phyloP scores from a whole-genome alignment of 2,113 vertebrate genomes.

The Bubalus kerabau region DNA sequence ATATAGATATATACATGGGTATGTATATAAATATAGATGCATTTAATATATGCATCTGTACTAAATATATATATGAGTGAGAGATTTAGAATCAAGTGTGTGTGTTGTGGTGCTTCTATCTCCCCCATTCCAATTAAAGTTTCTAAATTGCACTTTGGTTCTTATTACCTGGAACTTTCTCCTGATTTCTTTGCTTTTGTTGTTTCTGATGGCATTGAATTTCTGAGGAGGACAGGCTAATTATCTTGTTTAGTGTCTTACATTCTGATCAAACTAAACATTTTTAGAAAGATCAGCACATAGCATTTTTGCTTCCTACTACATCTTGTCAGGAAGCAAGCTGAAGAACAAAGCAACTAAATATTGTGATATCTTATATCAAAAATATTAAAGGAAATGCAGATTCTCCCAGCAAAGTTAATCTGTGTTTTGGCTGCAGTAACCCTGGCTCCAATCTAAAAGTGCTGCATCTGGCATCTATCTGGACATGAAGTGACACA shows the following conservation, averaged over 20 bases:
- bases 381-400: background rate
- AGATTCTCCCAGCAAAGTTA: background rate
- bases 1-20: background rate
- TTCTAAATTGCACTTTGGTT: background rate
- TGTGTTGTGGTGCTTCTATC: background rate
- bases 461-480: background rate
- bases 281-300: background rate
- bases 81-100: background rate
- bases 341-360: background rate
- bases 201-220: background rate
- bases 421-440: constrained; percentile 40
- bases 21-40: background rate
- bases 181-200: background rate
- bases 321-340: background rate
- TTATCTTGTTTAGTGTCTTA: background rate
- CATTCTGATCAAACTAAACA: background rate
- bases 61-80: background rate
- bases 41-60: background rate
- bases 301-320: background rate
- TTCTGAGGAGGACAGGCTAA: background rate
- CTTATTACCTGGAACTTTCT: background rate
- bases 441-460: background rate
- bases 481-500: background rate
- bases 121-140: background rate
- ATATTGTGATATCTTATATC: background rate